phyloP scores from a whole-genome alignment of 2,797 vertebrate genomes.

The Melopsittacus undulatus region DNA sequence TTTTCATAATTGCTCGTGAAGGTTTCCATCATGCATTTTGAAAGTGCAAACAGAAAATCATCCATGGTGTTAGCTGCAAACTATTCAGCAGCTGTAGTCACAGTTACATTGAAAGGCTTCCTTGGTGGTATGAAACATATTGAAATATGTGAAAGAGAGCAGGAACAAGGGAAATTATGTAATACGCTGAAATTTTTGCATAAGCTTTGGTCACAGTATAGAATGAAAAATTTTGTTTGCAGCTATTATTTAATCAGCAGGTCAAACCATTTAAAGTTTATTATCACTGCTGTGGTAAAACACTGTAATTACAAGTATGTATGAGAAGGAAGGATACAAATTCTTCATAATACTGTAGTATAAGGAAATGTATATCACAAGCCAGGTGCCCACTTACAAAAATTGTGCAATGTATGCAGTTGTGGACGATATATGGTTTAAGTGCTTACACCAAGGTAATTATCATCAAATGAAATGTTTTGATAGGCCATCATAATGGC shows the following conservation, averaged over 20 bases:
- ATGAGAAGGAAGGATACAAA: neutral
- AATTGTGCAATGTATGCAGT: neutral
- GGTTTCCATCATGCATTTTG: fast-evolving
- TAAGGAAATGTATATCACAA: neutral
- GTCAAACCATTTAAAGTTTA: neutral
- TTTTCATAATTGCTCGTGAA: neutral
- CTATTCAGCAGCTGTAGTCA: neutral
- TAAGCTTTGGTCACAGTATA: neutral
- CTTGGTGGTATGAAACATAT: neutral
- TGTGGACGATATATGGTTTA: fast-evolving
- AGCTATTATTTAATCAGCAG: neutral
- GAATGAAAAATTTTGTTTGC: neutral
- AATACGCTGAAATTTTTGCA: neutral
- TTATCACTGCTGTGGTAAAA: neutral
- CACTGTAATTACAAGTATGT: neutral
- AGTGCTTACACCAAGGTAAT: neutral
- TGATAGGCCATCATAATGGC: neutral
- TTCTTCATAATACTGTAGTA: neutral
- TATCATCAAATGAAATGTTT: neutral
- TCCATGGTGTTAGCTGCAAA: neutral
- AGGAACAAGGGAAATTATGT: neutral
- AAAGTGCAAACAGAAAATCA: neutral
- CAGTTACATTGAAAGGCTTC: neutral
- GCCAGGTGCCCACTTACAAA: neutral
- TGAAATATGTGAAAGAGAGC: neutral